Evolutionary conservation across 2,113 vertebrate species (phyloP).

Genomic region (Dasyornis broadbenti): DNA sequence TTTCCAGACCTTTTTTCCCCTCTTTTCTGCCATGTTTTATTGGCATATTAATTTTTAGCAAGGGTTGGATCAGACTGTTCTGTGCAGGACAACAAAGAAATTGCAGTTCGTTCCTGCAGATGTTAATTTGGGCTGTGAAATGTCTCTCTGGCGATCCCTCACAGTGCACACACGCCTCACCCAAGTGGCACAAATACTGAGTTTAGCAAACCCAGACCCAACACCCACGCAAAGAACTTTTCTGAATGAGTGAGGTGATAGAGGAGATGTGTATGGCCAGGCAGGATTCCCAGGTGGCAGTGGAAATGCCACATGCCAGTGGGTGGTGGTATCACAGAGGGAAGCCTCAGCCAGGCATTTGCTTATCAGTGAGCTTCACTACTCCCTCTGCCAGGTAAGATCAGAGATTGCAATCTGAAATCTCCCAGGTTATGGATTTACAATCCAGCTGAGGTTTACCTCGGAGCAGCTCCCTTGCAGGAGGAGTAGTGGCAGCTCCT

Average conservation of each 20-base stretch:
- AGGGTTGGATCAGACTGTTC: neutral
- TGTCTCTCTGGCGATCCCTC: neutral
- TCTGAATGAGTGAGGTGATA: neutral
- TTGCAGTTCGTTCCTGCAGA: neutral
- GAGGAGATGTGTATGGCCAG: neutral
- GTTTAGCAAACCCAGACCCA: neutral
- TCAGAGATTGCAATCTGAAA: neutral
- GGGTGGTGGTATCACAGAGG: neutral
- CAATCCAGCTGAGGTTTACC: neutral
- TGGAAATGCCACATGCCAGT: neutral
- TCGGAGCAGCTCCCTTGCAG: neutral
- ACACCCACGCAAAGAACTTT: neutral
- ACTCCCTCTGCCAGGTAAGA: neutral
- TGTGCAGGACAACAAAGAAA: neutral
- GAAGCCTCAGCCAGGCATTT: neutral
- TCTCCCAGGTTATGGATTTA: neutral
- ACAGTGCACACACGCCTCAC: neutral
- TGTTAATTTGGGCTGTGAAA: neutral
- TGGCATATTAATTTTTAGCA: neutral
- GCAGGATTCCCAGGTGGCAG: neutral
- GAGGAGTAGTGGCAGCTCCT: neutral
- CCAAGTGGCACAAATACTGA: neutral
- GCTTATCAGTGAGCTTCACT: neutral
- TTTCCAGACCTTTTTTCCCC: neutral
- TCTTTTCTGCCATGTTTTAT: neutral